These are phyloP conservation scores for Nemapogon koenigi DNA, from an alignment of 2,888 invertebrate species.

Conservation along the genomic window DNA sequence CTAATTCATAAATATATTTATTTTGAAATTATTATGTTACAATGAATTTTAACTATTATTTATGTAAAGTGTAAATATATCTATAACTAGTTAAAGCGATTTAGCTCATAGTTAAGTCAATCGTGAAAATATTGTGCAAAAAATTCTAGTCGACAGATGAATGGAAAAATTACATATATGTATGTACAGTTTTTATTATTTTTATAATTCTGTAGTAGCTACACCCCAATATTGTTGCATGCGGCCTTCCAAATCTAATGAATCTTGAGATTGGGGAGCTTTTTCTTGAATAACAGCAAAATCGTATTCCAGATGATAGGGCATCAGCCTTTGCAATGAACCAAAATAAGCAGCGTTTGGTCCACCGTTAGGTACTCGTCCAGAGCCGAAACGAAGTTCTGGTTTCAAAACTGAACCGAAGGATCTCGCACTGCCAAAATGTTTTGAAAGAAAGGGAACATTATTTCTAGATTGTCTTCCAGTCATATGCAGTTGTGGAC, in stretches of 20 bases:
- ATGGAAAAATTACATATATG: slow-evolving; percentile 31
- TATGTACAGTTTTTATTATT: slow-evolving; percentile 5
- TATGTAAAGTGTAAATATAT: too few relatives aligned
- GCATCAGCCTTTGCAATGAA: slow-evolving; percentile 83
- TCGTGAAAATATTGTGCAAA: slow-evolving; percentile 59
- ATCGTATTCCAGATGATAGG: slow-evolving; percentile 81
- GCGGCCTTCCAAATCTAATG: slow-evolving; percentile 79
- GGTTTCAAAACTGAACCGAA: slow-evolving; percentile 73
- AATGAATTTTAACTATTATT: too few relatives aligned
- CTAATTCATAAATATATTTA: too few relatives aligned
- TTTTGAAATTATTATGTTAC: too few relatives aligned
- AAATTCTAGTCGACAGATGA: slow-evolving; percentile 57
- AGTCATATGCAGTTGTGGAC: slow-evolving; percentile 68
- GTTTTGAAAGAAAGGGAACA: slow-evolving; percentile 70
- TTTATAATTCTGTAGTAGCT: slow-evolving; percentile 82
- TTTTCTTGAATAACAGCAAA: slow-evolving; percentile 84
- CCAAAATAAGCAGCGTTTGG: slow-evolving; percentile 90
- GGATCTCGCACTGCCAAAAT: slow-evolving; percentile 82
- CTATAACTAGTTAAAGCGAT: too few relatives aligned
- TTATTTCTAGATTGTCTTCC: slow-evolving; percentile 41
- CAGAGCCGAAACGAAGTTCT: slow-evolving; percentile 63
- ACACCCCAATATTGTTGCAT: slow-evolving; percentile 94
- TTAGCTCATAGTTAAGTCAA: slow-evolving; percentile 35
- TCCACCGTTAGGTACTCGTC: slow-evolving; percentile 73
- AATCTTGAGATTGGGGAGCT: slow-evolving; percentile 70